phyloP scores from a whole-genome alignment of 53 echinoderm and acorn worm species.

The Holothuria scabra region DNA sequence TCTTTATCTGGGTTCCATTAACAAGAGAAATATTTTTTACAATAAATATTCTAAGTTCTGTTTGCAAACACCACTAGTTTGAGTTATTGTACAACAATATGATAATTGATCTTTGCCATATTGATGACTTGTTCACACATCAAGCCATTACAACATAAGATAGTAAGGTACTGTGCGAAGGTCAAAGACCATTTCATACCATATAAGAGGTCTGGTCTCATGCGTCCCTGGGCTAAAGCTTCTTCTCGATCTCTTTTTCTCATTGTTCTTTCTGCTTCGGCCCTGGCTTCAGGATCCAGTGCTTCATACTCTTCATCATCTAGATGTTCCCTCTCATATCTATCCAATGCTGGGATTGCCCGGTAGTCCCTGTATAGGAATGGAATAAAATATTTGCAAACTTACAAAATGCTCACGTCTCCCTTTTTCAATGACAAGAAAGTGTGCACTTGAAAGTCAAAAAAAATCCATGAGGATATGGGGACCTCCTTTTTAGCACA shows the following conservation, averaged over 20 bases:
- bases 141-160: too few relatives aligned
- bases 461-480: too few relatives aligned
- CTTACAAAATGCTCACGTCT: background rate
- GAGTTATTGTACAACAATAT: too few relatives aligned
- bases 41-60: too few relatives aligned
- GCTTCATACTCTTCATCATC: slow-evolving; percentile 92
- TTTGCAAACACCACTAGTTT: too few relatives aligned
- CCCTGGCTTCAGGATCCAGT: slow-evolving; percentile 86
- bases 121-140: too few relatives aligned
- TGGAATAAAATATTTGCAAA: background rate
- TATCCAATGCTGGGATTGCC: slow-evolving; percentile 89
- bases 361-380: slow-evolving; percentile 81
- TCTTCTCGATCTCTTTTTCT: slow-evolving; percentile 95
- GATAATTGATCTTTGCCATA: too few relatives aligned
- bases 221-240: slow-evolving; percentile 90
- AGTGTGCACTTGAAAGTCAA: too few relatives aligned
- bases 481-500: too few relatives aligned
- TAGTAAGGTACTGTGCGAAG: too few relatives aligned
- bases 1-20: too few relatives aligned
- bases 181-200: slow-evolving; percentile 55
- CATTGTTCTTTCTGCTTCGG: slow-evolving; percentile 85
- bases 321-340: slow-evolving; percentile 72
- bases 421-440: background rate
- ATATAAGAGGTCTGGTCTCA: slow-evolving; percentile 93
- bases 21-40: too few relatives aligned